These are phyloP conservation scores for Nematostella vectensis DNA, from an alignment of 92 coral and sea anemone genomes.

Conservation along the genomic window DNA sequence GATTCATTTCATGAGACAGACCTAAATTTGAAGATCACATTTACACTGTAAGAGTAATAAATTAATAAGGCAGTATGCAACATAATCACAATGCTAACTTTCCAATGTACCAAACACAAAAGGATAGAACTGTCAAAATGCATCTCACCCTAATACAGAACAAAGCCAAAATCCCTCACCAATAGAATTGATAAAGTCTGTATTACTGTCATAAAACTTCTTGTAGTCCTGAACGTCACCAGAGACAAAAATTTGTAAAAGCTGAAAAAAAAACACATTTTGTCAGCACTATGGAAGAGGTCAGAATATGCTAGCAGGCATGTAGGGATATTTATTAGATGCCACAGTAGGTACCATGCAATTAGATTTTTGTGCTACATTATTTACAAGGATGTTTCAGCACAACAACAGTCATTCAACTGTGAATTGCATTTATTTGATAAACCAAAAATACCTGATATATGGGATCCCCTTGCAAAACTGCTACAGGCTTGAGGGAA, in stretches of 20 bases:
- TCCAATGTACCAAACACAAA: background rate
- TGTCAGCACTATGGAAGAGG: background rate
- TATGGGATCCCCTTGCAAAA: conserved; percentile 78
- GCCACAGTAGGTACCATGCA: no score
- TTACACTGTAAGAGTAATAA: background rate
- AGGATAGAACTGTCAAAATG: no score
- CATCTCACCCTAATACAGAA: no score
- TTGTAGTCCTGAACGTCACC: conserved; percentile 73
- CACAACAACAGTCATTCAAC: no score
- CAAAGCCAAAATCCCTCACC: conserved; percentile 54
- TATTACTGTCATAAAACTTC: conserved; percentile 69
- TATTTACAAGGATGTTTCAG: no score
- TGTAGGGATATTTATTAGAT: no score
- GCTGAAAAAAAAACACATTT: conserved; percentile 33
- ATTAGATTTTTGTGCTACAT: no score
- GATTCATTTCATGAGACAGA: conserved; percentile 71
- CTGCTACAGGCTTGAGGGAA: conserved; percentile 72
- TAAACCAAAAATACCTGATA: no score
- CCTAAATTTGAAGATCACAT: conserved; percentile 49
- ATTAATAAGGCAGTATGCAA: no score
- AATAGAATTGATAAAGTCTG: conserved; percentile 69
- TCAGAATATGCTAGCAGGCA: no score
- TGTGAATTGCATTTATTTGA: no score
- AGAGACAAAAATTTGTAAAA: conserved; percentile 80
- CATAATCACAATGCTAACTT: background rate